These are phyloP conservation scores for Astropecten irregularis DNA, from an alignment of 53 echinoderm and acorn worm species.

Conservation along the genomic window DNA sequence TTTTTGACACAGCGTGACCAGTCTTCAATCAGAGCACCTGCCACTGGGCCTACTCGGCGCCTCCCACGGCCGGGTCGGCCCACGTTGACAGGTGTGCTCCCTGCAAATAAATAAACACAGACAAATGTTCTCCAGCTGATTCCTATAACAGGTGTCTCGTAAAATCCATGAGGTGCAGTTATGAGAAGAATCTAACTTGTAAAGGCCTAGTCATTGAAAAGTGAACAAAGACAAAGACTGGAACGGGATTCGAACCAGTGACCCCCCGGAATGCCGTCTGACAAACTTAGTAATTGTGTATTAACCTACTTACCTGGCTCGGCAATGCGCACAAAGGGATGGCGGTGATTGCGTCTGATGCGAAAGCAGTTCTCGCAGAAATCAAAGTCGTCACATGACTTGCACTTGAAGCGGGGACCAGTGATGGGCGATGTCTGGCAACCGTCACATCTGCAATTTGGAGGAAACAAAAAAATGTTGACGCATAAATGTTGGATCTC, in stretches of 20 bases:
- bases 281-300: background rate
- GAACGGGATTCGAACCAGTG: too few relatives aligned
- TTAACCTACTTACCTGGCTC: slow-evolving; percentile 71
- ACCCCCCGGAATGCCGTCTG: too few relatives aligned
- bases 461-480: too few relatives aligned
- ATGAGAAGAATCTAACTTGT: too few relatives aligned
- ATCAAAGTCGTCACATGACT: slow-evolving; percentile 90
- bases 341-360: slow-evolving; percentile 77
- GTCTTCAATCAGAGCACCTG: slow-evolving; percentile 88
- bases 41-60: slow-evolving; percentile 66
- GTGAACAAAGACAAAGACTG: too few relatives aligned
- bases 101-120: slow-evolving; percentile 24
- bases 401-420: slow-evolving; percentile 92
- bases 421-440: slow-evolving; percentile 82
- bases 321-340: slow-evolving; percentile 86
- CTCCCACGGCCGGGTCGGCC: slow-evolving; percentile 84
- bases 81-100: slow-evolving; percentile 81
- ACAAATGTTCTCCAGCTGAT: background rate
- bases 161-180: too few relatives aligned
- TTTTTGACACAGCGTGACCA: slow-evolving; percentile 95
- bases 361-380: slow-evolving; percentile 96
- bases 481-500: too few relatives aligned
- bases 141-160: too few relatives aligned
- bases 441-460: slow-evolving; percentile 84
- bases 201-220: too few relatives aligned